phyloP scores from a whole-genome alignment of 2,113 vertebrate species.

The Meriones unguiculatus region DNA sequence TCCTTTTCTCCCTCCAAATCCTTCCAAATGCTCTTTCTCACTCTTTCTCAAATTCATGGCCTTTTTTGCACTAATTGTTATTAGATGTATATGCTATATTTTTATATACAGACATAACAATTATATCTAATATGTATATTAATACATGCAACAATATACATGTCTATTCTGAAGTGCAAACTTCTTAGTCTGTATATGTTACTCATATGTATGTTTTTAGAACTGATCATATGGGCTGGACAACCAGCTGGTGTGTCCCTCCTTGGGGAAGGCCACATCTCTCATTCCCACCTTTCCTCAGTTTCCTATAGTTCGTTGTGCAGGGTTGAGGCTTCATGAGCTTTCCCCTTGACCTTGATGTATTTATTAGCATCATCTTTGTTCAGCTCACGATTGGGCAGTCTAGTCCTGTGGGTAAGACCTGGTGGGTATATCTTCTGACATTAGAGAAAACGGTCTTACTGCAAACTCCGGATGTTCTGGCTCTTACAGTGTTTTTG shows the following conservation, averaged over 20 bases:
- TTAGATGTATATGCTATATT: not conserved
- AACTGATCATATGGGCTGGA: not conserved
- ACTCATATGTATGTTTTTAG: not conserved
- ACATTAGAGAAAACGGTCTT: not conserved
- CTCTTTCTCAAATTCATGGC: no score
- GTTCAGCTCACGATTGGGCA: not conserved
- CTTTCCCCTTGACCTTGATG: not conserved
- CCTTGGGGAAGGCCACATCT: accelerated
- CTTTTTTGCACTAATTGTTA: not conserved
- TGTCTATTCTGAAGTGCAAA: not conserved
- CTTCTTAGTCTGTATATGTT: not conserved
- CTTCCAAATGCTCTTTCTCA: not conserved
- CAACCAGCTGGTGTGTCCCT: not conserved
- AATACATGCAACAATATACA: not conserved
- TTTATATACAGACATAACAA: not conserved
- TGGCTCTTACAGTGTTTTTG: not conserved
- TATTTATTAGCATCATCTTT: not conserved
- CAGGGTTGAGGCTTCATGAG: not conserved
- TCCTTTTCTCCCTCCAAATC: not conserved
- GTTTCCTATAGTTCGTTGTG: not conserved
- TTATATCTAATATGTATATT: not conserved
- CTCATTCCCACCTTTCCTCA: not conserved
- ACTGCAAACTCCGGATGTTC: not conserved
- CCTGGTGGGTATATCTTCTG: not conserved
- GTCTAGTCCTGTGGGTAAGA: not conserved